These are phyloP conservation scores for Siniperca chuatsi DNA, from an alignment of 2,113 vertebrate genomes.

Conservation along the genomic window DNA sequence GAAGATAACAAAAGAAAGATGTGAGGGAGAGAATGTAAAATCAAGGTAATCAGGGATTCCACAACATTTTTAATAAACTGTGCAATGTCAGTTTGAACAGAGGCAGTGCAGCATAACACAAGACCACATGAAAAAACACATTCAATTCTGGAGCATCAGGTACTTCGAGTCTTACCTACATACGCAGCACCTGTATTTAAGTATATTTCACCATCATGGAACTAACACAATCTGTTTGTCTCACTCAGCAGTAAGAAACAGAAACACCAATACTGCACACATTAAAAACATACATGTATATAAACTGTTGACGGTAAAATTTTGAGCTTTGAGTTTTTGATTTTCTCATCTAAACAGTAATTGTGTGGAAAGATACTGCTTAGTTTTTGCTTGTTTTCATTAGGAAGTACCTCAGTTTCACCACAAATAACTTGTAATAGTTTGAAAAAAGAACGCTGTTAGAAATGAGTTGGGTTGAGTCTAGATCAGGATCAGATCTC, in stretches of 20 bases:
- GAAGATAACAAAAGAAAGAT: not conserved
- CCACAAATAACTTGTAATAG: not conserved
- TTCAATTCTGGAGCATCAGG: not conserved
- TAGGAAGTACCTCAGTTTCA: not conserved
- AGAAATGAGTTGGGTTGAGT: not conserved
- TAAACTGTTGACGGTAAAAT: not conserved
- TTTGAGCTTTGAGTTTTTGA: not conserved
- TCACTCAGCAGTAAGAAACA: not conserved
- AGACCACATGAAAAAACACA: not conserved
- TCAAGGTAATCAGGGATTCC: not conserved
- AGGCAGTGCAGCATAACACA: not conserved
- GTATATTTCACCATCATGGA: not conserved
- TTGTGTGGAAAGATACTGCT: not conserved
- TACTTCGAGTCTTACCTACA: not conserved
- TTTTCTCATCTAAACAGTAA: not conserved
- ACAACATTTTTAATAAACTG: not conserved
- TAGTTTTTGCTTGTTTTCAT: conserved; percentile 6
- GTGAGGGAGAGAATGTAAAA: too few species aligned
- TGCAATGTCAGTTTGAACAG: not conserved
- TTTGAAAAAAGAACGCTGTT: not conserved
- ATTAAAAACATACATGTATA: not conserved
- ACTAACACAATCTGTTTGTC: not conserved
- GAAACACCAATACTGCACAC: not conserved
- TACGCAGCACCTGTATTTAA: not conserved
- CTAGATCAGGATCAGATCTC: not conserved